phyloP scores from a whole-genome alignment of 2,888 invertebrate genomes.

The Tiphia femorata region DNA sequence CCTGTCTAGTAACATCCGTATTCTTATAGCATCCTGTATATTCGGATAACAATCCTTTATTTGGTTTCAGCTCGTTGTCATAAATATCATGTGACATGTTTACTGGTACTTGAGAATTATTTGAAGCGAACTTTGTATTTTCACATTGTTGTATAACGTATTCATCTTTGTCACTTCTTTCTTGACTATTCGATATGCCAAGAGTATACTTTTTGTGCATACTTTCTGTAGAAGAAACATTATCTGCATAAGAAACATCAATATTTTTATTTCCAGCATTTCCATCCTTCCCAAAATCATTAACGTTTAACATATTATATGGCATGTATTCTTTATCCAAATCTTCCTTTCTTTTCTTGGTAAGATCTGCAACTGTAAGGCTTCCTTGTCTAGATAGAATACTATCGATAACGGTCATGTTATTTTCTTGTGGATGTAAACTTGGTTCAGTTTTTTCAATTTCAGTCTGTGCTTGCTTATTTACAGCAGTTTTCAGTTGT shows the following conservation, averaged over 20 bases:
- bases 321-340: constrained; percentile 28
- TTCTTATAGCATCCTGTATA: constrained; percentile 52
- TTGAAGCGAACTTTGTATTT: constrained; percentile 12
- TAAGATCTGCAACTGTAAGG: constrained; percentile 39
- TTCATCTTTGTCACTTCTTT: neutral
- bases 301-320: constrained; percentile 23
- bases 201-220: constrained; percentile 41
- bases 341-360: constrained; percentile 31
- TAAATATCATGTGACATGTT: constrained; percentile 33
- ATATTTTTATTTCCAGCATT: constrained; percentile 29
- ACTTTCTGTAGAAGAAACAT: constrained; percentile 52
- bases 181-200: constrained; percentile 14
- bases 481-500: constrained; percentile 33
- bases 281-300: constrained; percentile 16
- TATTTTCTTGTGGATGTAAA: constrained; percentile 43
- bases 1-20: constrained; percentile 56
- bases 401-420: constrained; percentile 47
- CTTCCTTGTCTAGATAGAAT: constrained; percentile 52
- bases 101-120: constrained; percentile 16
- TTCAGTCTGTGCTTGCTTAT: constrained; percentile 5
- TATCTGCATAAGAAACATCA: constrained; percentile 45
- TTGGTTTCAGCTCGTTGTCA: constrained; percentile 33
- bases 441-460: constrained; percentile 9
- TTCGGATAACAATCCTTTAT: constrained; percentile 42
- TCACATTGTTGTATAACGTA: constrained; percentile 12